Percentiles rank a stretch among this genome's conserved stretches.
These are phyloP conservation scores for Ophthalmolycus amberensis DNA, from an alignment of 2,113 vertebrate genomes.

Conservation along the genomic window DNA sequence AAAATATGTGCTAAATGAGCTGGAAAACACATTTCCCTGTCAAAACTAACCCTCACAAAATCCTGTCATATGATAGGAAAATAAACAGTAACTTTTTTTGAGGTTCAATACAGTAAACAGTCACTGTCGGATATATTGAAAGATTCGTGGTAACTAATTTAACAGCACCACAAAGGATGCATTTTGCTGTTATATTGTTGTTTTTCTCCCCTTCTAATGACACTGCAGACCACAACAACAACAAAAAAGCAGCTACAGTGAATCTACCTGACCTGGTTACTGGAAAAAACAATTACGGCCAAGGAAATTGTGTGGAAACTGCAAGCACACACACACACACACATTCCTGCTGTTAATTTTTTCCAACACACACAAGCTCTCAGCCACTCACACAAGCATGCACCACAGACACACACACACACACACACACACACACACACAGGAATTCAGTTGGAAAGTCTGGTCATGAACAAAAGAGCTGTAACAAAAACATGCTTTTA, in stretches of 20 bases:
- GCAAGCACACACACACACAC: conserved; percentile 3
- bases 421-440: conserved; percentile 25
- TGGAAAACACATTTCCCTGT: not conserved
- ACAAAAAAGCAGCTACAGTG: not conserved
- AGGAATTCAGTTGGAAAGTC: conserved; percentile 49
- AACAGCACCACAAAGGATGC: conserved; percentile 3
- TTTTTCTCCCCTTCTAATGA: conserved; percentile 31
- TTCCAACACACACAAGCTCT: not conserved
- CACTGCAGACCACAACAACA: not conserved
- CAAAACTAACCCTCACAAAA: conserved; percentile 1
- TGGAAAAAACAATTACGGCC: conserved; percentile 39
- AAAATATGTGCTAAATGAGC: conserved; percentile 7
- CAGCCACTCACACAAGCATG: conserved; percentile 8
- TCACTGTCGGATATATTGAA: not conserved
- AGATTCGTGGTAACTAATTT: conserved; percentile 3
- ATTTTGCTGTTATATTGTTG: conserved; percentile 7
- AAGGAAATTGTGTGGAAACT: conserved; percentile 18
- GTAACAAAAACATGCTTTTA: conserved; percentile 54
- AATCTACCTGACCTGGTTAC: conserved; percentile 35
- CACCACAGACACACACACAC: conserved; percentile 16
- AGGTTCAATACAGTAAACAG: not conserved
- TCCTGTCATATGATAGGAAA: not conserved
- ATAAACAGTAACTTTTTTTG: conserved; percentile 1
- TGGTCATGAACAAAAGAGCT: conserved; percentile 51
- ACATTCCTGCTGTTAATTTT: conserved; percentile 14